Conservation (phyloP, 1,140 invertebrate species). For the Zaprionus tsacasi region DNA sequence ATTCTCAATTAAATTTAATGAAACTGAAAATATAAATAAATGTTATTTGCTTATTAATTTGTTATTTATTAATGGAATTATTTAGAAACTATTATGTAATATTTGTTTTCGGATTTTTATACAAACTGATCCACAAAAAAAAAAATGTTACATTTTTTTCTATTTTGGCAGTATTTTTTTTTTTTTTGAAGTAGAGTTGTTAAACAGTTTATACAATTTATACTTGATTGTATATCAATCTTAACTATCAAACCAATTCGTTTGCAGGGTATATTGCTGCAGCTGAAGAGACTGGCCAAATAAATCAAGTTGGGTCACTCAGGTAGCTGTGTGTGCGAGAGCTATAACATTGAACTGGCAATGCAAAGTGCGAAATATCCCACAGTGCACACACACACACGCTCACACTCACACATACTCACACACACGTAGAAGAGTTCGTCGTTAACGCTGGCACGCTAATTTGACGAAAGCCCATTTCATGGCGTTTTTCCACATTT, state of each 20-base stretch:
- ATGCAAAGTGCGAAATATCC: conserved; percentile 77
- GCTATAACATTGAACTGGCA: conserved; percentile 48
- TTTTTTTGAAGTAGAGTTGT: no score
- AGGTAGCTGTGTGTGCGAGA: conserved; percentile 29
- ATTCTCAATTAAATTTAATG: background rate
- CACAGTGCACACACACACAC: conserved; percentile 58
- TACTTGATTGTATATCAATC: background rate
- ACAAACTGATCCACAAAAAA: no score
- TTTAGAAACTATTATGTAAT: no score
- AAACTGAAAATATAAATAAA: background rate
- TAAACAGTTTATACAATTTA: no score
- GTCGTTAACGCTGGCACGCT: conserved; percentile 78
- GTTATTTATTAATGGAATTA: no score
- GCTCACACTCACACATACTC: conserved; percentile 1
- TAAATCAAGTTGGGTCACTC: conserved; percentile 42
- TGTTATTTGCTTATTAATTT: no score
- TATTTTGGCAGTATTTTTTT: no score
- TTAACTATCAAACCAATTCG: background rate
- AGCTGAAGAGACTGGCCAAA: conserved; percentile 26
- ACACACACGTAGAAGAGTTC: conserved; percentile 29
- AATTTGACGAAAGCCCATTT: conserved; percentile 81
- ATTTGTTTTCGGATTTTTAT: no score
- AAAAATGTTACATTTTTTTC: no score
- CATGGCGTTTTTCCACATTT: conserved; percentile 79
- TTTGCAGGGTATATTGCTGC: conserved; percentile 2